A percentile compares a stretch with the other conserved stretches of the same genome.
Evolutionary conservation across 2,113 vertebrate genomes (phyloP).

Genomic region (Plotosus lineatus): DNA sequence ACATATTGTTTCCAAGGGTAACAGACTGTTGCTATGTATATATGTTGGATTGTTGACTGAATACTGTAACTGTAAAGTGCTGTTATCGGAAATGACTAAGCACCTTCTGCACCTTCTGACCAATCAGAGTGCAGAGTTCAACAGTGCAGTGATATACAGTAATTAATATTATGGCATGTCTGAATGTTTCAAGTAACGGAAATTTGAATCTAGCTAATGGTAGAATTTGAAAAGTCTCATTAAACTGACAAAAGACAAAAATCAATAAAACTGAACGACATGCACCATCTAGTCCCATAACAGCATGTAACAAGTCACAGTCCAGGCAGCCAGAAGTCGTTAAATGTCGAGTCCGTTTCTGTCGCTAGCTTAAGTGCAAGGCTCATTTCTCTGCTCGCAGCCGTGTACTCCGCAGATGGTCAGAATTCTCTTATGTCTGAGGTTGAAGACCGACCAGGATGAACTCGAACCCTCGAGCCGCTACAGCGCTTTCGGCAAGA

Average conservation of each 20-base stretch:
- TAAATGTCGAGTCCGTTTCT: background rate
- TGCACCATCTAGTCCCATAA: background rate
- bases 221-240: background rate
- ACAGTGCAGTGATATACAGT: background rate
- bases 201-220: background rate
- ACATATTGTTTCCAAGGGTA: no score
- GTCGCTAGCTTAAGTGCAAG: background rate
- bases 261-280: background rate
- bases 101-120: background rate
- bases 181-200: background rate
- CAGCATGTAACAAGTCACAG: background rate
- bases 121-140: background rate
- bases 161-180: background rate
- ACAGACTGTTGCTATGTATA: no score
- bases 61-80: no score
- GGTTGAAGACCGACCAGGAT: background rate
- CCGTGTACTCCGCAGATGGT: conserved; percentile 41
- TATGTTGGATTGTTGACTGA: no score
- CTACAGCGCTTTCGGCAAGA: conserved; percentile 26
- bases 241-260: background rate
- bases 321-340: background rate
- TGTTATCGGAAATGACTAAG: background rate
- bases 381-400: background rate
- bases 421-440: conserved; percentile 29
- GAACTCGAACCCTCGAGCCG: conserved; percentile 4